Evolutionary conservation across 2,113 vertebrate genomes (phyloP).

Genomic region (Neogale vison): DNA sequence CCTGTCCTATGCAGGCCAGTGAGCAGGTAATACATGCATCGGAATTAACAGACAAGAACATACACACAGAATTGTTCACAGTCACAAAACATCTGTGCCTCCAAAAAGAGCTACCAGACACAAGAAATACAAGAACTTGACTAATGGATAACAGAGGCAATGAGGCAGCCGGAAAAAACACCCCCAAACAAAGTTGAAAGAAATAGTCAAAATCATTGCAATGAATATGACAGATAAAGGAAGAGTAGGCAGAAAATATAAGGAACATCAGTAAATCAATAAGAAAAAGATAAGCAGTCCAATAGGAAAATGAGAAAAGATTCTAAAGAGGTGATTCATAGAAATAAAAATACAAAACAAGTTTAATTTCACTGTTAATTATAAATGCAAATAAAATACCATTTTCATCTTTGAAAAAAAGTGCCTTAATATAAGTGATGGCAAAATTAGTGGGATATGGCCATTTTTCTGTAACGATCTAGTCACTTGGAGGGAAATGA

Average conservation of each 20-base stretch:
- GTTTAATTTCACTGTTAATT: not conserved
- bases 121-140: not conserved
- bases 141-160: not conserved
- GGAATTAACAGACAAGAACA: not conserved
- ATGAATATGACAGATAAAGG: not conserved
- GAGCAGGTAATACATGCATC: not conserved
- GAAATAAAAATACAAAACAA: constrained; percentile 20
- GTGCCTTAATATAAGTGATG: not conserved
- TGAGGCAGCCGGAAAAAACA: not conserved
- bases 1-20: not conserved
- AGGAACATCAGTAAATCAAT: not conserved
- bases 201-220: not conserved
- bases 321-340: not conserved
- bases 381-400: not conserved
- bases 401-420: constrained; percentile 5
- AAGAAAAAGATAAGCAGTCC: not conserved
- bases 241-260: not conserved
- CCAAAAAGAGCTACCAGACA: not conserved
- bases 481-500: not conserved
- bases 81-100: not conserved
- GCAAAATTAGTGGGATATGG: not conserved
- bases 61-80: not conserved
- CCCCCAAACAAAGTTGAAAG: not conserved
- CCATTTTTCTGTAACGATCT: not conserved
- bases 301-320: not conserved